Conservation (phyloP, 2,797 vertebrate genomes). For the Harpagifer antarcticus region DNA sequence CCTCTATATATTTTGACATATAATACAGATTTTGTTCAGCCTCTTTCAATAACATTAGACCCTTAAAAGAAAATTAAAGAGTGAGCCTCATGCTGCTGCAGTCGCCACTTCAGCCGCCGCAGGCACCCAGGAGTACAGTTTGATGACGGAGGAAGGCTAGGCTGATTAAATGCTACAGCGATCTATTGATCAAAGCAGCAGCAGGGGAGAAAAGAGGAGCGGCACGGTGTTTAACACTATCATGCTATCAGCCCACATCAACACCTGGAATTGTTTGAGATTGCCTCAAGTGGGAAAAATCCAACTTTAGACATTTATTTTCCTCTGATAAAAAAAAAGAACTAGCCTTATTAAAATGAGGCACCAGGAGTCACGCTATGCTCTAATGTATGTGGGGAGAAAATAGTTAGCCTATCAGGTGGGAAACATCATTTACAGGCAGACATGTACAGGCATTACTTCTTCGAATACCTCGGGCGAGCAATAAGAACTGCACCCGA, state of each 20-base stretch:
- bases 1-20: slow-evolving; percentile 35
- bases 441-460: slow-evolving; percentile 72
- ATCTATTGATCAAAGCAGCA: slow-evolving; percentile 75
- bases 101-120: slow-evolving; percentile 45
- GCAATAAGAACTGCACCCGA: slow-evolving; percentile 61
- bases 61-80: slow-evolving; percentile 80
- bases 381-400: slow-evolving; percentile 47
- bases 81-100: slow-evolving; percentile 48
- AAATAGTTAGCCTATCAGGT: slow-evolving; percentile 58
- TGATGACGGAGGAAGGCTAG: slow-evolving; percentile 66
- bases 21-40: slow-evolving; percentile 47
- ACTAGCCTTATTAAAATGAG: slow-evolving; percentile 46
- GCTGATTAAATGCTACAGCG: slow-evolving; percentile 79
- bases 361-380: slow-evolving; percentile 26
- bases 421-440: slow-evolving; percentile 58
- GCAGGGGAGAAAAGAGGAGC: slow-evolving; percentile 43
- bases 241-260: slow-evolving; percentile 57
- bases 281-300: slow-evolving; percentile 42
- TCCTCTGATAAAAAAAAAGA: neutral
- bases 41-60: slow-evolving; percentile 58
- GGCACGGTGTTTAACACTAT: slow-evolving; percentile 59
- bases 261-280: slow-evolving; percentile 27
- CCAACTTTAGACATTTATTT: slow-evolving; percentile 18
- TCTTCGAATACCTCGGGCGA: slow-evolving; percentile 66
- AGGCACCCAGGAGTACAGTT: slow-evolving; percentile 57